Conservation (phyloP, 1,140 invertebrate genomes). For the Nylanderia fulva region DNA sequence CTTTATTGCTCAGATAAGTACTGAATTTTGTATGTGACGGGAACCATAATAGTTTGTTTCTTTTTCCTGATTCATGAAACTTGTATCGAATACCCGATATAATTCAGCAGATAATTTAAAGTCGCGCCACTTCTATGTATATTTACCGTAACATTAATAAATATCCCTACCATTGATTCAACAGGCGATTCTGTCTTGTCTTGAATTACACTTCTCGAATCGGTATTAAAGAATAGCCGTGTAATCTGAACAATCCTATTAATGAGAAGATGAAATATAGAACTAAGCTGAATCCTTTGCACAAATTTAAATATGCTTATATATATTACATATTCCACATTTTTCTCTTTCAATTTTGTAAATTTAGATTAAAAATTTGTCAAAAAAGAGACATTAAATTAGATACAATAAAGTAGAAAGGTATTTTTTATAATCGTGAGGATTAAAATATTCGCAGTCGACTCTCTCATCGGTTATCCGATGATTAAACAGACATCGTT, state of each 20-base stretch:
- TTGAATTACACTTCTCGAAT: constrained; percentile 9
- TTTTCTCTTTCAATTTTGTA: not conserved
- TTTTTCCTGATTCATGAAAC: not conserved
- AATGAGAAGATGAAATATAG: too few relatives aligned
- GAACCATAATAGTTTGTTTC: not conserved
- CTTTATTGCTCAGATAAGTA: not conserved
- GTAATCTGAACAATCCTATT: not conserved
- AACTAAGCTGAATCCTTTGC: not conserved
- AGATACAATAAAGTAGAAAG: not conserved
- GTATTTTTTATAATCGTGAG: not conserved
- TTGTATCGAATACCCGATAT: not conserved
- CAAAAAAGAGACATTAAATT: not conserved
- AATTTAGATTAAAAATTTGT: not conserved
- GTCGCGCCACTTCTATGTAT: not conserved
- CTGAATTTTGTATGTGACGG: not conserved
- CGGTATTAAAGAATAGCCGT: constrained; percentile 46
- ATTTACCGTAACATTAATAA: constrained; percentile 56
- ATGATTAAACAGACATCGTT: constrained; percentile 31
- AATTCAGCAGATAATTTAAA: not conserved
- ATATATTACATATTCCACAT: not conserved
- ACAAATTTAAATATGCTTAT: not conserved
- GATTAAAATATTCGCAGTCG: constrained; percentile 10
- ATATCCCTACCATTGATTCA: constrained; percentile 38
- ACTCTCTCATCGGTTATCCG: constrained; percentile 23
- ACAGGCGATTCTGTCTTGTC: constrained; percentile 3